Evolutionary conservation across 2,797 vertebrate species (phyloP), one percentile per base, ranked within the genome.

Genomic region (Dendrocincla tyrannina): DNA sequence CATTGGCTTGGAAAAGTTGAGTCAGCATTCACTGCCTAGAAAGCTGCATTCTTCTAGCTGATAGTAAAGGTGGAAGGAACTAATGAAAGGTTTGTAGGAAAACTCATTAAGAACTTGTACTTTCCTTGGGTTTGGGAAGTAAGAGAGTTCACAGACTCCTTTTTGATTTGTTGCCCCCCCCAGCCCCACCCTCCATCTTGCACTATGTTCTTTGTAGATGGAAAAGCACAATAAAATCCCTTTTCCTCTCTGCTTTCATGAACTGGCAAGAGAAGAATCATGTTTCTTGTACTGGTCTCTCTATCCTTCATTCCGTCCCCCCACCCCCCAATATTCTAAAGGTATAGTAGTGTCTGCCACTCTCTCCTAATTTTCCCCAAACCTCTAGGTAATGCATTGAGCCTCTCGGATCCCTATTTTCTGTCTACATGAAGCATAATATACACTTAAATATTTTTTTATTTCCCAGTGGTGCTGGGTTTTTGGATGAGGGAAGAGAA

Each of bases 1-100:
- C n/a, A 52, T 72, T 93, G 85, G 8, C 17, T 91, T 90, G 52
- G 73, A 96, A 90, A 90, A 64, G 46, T 76, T 56, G 37, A 80
- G 72, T 74, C 60, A 70, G 47, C 55, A 7, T 63, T 87, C 27
- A 56, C 24, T 70, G 55, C 41, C 94, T n/a, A 81, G 66, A 84
- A 68, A 72, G 58, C 17, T 47, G 16, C 24, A 4, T 66, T 88
- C 20, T 64, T 74, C 41, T 84, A 52, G 62, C 23, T 52, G 49
- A 46, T 89, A 33, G 18, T 39, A 91, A 91, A 89, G 32, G 17
- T 2, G 1, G 50, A 85, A 72, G 50, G 55, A 82, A 47, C 22
- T 87, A 85, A 82, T 84, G 68, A 89, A 49, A 42, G 27, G 33
- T 55, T 86, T 88, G 16, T 46, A 55, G 66, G 11, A 94, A 86